phyloP scores from a whole-genome alignment of 2,888 invertebrate species.

The Caenorhabditis sp. region DNA sequence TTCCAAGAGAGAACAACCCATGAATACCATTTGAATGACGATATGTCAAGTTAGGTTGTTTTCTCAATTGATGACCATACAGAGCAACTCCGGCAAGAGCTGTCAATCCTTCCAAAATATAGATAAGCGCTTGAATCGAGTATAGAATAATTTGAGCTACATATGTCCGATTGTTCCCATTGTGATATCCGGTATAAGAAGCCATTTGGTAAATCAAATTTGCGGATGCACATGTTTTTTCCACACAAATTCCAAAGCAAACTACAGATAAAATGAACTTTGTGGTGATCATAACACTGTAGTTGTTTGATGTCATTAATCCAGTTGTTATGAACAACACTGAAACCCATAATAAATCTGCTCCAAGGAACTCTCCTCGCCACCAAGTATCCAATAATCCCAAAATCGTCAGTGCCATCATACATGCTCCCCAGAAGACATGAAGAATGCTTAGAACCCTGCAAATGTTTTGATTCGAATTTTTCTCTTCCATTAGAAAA shows the following conservation, averaged over 20 bases:
- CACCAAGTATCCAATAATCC: constrained; percentile 63
- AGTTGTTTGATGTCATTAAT: constrained; percentile 60
- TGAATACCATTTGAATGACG: constrained; percentile 53
- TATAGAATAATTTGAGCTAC: constrained; percentile 66
- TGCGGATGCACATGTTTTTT: constrained; percentile 64
- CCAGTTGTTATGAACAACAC: constrained; percentile 63
- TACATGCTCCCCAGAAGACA: constrained; percentile 63
- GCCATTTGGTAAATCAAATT: constrained; percentile 69
- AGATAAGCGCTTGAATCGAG: constrained; percentile 58
- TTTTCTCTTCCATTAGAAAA: too few relatives aligned
- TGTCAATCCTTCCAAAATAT: constrained; percentile 53
- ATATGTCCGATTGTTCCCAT: constrained; percentile 50
- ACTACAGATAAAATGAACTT: constrained; percentile 63
- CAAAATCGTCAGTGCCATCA: constrained; percentile 63
- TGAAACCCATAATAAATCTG: constrained; percentile 68
- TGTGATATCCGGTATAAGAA: constrained; percentile 53
- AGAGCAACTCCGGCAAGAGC: constrained; percentile 53
- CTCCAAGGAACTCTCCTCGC: constrained; percentile 67
- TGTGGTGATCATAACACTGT: constrained; percentile 55
- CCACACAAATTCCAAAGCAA: constrained; percentile 59
- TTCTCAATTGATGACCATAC: constrained; percentile 54
- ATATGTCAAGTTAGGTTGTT: constrained; percentile 48
- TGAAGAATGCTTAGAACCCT: constrained; percentile 52
- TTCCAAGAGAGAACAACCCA: constrained; percentile 63
- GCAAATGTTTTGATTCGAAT: too few relatives aligned